A percentile compares a stretch with the other conserved stretches of the same genome.
These are phyloP conservation scores for Periplaneta americana DNA, from an alignment of 1,140 invertebrate genomes.

Conservation along the genomic window DNA sequence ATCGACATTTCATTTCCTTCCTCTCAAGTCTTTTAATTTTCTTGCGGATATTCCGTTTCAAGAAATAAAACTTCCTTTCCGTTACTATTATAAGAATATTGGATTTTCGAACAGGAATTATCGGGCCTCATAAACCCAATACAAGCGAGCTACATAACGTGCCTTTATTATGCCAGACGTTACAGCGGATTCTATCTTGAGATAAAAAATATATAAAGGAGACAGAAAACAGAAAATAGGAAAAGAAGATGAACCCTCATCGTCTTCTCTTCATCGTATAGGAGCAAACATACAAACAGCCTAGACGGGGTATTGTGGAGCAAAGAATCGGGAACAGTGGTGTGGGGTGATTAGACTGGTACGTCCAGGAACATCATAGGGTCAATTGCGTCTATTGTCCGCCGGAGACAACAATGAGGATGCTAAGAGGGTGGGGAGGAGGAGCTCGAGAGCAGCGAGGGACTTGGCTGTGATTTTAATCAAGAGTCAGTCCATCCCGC, in stretches of 20 bases:
- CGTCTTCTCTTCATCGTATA: neutral
- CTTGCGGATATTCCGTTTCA: neutral
- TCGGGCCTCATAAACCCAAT: neutral
- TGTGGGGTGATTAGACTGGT: neutral
- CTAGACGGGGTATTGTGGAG: too few relatives aligned
- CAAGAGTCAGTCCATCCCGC: neutral
- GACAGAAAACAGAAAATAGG: neutral
- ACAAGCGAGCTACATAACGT: neutral
- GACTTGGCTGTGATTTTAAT: constrained; percentile 8
- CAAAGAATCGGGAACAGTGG: neutral
- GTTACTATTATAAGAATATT: neutral
- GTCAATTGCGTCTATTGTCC: constrained; percentile 6
- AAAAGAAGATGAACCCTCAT: neutral
- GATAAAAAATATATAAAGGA: neutral
- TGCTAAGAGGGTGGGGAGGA: neutral
- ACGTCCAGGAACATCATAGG: neutral
- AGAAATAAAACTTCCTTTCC: neutral
- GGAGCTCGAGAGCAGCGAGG: neutral
- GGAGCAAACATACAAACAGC: too few relatives aligned
- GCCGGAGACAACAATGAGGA: neutral
- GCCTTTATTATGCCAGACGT: neutral
- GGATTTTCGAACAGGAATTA: neutral
- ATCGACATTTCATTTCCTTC: too few relatives aligned
- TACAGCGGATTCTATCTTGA: neutral
- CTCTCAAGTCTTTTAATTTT: neutral